phyloP scores from a whole-genome alignment of 2,113 vertebrate genomes.

The Hemibates koningsi region DNA sequence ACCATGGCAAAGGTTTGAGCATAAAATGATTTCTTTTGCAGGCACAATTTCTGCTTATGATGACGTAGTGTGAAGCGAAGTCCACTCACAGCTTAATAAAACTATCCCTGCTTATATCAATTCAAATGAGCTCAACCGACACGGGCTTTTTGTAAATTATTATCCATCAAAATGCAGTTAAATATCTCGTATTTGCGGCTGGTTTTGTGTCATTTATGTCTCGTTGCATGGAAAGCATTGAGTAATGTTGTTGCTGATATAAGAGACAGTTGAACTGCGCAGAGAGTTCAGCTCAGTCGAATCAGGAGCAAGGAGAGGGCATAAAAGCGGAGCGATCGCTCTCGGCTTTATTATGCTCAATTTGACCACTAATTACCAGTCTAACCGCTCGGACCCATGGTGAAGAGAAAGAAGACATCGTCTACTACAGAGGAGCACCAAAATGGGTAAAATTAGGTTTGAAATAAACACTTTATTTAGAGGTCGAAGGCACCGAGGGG shows the following conservation, averaged over 20 bases:
- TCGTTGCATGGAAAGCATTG: constrained; percentile 41
- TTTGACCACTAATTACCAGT: constrained; percentile 58
- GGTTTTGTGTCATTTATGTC: neutral
- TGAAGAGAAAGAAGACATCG: constrained; percentile 81
- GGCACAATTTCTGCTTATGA: constrained; percentile 11
- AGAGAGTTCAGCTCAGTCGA: constrained; percentile 78
- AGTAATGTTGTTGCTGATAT: constrained; percentile 65
- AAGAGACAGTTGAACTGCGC: constrained; percentile 68
- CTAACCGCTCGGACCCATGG: constrained; percentile 77
- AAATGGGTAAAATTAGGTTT: constrained; percentile 70
- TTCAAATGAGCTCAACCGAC: neutral
- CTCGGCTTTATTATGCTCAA: constrained; percentile 76
- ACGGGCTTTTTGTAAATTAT: neutral
- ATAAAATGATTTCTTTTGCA: constrained; percentile 3
- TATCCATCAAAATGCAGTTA: neutral
- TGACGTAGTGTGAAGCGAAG: constrained; percentile 59
- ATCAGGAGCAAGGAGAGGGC: constrained; percentile 59
- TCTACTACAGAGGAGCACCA: constrained; percentile 70
- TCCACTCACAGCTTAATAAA: constrained; percentile 39
- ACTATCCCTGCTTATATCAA: neutral
- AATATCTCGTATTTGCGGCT: neutral
- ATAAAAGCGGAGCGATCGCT: constrained; percentile 62
- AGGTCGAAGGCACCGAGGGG: constrained; percentile 69
- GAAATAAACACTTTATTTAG: constrained; percentile 73
- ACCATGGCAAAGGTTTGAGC: neutral